Conservation (phyloP, 1,140 invertebrate species). For the Sogatella furcifera region DNA sequence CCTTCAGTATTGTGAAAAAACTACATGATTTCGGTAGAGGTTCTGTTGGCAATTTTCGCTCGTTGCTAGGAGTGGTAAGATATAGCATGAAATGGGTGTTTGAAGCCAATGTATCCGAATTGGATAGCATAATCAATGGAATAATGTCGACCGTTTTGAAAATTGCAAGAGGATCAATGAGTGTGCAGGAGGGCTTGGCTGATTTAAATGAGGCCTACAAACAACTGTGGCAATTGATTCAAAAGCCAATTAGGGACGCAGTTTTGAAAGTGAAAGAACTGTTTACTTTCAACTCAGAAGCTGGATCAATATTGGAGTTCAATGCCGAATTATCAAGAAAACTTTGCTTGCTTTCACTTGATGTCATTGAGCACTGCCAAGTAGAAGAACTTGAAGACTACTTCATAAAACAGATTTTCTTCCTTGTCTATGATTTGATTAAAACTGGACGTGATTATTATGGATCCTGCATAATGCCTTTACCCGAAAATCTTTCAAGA, state of each 20-base stretch:
- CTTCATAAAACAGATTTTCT: background rate
- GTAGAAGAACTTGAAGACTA: background rate
- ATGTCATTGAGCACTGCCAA: background rate
- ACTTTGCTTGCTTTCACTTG: background rate
- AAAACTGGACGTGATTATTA: too few relatives aligned
- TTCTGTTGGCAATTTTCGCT: too few relatives aligned
- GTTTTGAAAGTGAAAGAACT: background rate
- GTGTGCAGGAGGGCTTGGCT: background rate
- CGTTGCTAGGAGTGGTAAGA: too few relatives aligned
- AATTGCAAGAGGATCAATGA: background rate
- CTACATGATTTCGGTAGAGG: too few relatives aligned
- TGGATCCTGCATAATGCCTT: too few relatives aligned
- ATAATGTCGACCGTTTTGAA: background rate
- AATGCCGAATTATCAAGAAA: slow-evolving; percentile 1
- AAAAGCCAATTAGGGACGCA: background rate
- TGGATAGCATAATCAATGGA: too few relatives aligned
- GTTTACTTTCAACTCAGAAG: background rate
- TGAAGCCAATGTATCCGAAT: too few relatives aligned
- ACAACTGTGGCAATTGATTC: background rate
- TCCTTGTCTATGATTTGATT: background rate
- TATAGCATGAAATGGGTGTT: too few relatives aligned
- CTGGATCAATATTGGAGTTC: background rate
- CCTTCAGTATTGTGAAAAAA: too few relatives aligned
- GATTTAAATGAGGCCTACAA: background rate
- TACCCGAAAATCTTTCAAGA: background rate